Percentiles rank a stretch among this genome's conserved stretches.
Evolutionary conservation across 2,888 invertebrate species (phyloP).

Genomic region (Willowsia nigromaculata): DNA sequence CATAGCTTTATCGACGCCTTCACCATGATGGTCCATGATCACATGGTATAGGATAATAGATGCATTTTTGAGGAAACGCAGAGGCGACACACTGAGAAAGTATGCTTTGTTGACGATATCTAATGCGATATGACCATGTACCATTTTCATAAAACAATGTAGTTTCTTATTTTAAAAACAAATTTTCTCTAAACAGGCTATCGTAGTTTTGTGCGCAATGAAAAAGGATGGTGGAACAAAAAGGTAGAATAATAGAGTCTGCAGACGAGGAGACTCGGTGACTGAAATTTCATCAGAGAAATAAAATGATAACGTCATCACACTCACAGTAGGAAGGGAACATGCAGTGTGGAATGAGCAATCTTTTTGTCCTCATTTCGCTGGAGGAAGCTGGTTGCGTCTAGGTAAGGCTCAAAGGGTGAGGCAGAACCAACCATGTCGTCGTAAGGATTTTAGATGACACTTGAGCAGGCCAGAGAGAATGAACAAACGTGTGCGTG

Average conservation of each 20-base stretch:
- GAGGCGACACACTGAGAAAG: background rate
- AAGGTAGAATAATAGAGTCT: too few species aligned
- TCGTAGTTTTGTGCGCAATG: background rate
- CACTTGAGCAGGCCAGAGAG: conserved; percentile 62
- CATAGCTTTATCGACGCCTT: conserved; percentile 68
- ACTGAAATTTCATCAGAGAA: conserved; percentile 17
- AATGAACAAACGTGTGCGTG: conserved; percentile 40
- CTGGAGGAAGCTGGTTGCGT: background rate
- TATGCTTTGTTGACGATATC: background rate
- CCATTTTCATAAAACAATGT: conserved; percentile 33
- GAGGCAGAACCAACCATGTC: conserved; percentile 14
- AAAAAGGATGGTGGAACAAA: background rate
- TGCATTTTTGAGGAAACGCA: background rate
- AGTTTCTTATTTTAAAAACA: conserved; percentile 32
- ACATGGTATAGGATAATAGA: background rate
- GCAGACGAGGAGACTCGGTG: conserved; percentile 8
- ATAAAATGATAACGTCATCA: conserved; percentile 49
- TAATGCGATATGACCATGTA: background rate
- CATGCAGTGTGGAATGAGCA: background rate
- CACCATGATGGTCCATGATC: background rate
- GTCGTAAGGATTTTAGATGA: conserved; percentile 64
- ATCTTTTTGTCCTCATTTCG: conserved; percentile 21
- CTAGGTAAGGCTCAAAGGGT: background rate
- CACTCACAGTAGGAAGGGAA: conserved; percentile 7
- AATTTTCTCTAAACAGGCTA: conserved; percentile 30